Base-by-base conservation (phyloP, 2,888 invertebrate species). In the Dioctria linearis region DNA sequence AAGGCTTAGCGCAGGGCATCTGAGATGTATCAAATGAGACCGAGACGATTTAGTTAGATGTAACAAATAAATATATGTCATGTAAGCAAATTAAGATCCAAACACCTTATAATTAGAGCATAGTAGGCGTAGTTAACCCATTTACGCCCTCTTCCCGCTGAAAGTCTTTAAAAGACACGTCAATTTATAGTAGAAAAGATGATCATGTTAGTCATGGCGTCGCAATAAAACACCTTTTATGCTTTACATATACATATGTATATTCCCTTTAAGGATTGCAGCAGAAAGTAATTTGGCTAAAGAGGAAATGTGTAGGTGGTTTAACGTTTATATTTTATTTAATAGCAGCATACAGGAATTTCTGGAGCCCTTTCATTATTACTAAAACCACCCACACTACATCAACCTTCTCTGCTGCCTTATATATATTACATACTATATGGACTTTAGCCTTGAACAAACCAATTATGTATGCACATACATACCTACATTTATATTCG, bases 271-370 rank as follows among this genome's bases (percentile, higher is more conserved):
- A 61, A 61, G 61, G 61, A 61, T 39, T 61, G 61, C 61, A 51
- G 51, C 51, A 13, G 67, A 46, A n/a, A 40, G 43, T 40, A 73
- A 73, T 57, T 73, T 59, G 5, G 13, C 40, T 40, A 40, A 73
- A 57, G 40, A 73, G 37, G 57, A 73, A 59, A n/a, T 42, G 73
- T 39, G 73, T 73, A 43, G 73, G 73, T 57, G 73, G 39, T 39
- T 57, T 73, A 59, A 42, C 59, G 73, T 57, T 37, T 59, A 57
- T 57, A 57, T 57, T 73, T 73, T 73, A 59, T 59, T 73, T 13
- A 73, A 42, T 8, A n/a, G 73, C 73, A 57, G 57, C 73, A 42
- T 25, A 73, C n/a, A 6, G 42, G 42, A 73, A 59, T 42, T 13
- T 57, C 42, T 42, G 42, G n/a, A 59, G 57, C 59, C 73, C 73